A percentile compares a stretch with the other conserved stretches of the same genome.
phyloP scores from a whole-genome alignment of 2,113 vertebrate genomes.

The Mionectes macconnelli region DNA sequence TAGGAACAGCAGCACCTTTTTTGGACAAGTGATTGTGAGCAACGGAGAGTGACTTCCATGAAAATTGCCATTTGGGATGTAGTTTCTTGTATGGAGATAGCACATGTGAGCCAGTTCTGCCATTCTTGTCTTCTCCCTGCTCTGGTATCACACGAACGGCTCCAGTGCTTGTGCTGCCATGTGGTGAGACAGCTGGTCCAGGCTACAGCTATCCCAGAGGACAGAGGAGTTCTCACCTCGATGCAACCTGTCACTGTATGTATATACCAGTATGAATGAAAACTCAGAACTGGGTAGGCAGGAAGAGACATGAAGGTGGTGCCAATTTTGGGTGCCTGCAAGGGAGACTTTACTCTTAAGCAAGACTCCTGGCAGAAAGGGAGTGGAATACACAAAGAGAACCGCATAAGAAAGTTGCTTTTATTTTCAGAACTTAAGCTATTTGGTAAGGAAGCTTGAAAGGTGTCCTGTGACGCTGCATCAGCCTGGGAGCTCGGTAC shows the following conservation, averaged over 20 bases:
- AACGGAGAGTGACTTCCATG: background rate
- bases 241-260: background rate
- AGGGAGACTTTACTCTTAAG: background rate
- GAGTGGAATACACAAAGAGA: background rate
- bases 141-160: rapidly evolving
- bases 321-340: background rate
- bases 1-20: background rate
- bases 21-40: background rate
- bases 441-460: background rate
- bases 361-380: background rate
- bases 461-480: background rate
- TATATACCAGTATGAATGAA: background rate
- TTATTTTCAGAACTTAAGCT: background rate
- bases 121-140: background rate
- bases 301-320: background rate
- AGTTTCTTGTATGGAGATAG: background rate
- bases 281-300: background rate
- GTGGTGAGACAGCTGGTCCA: background rate
- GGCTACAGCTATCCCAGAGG: background rate
- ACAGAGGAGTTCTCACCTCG: background rate
- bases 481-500: background rate
- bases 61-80: background rate
- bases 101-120: background rate
- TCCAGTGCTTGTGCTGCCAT: background rate
- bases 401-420: background rate